Conservation (phyloP, 2,113 vertebrate genomes). For the Calyptommatus sinebrachiatus region DNA sequence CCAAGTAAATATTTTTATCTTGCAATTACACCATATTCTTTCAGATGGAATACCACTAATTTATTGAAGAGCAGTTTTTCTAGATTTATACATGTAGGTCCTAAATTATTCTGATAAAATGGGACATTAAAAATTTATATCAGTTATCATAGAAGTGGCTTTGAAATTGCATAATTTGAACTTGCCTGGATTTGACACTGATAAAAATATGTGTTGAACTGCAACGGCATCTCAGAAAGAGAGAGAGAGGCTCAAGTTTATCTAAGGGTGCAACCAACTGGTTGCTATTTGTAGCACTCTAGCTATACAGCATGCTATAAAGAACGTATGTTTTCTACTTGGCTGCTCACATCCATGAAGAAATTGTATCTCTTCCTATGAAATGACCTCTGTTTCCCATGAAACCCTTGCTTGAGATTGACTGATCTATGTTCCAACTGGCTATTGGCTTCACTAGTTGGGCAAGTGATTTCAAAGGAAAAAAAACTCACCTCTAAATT, state of each 20-base stretch:
- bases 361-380: no score
- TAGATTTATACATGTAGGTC: conserved; percentile 27
- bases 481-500: no score
- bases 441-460: no score
- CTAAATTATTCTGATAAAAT: conserved; percentile 24
- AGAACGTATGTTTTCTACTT: no score
- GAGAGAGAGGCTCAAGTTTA: background rate
- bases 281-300: no score
- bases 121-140: background rate
- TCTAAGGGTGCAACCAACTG: background rate
- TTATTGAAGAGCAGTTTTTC: background rate
- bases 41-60: background rate
- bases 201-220: conserved; percentile 20
- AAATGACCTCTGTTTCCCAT: no score
- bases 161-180: conserved; percentile 29
- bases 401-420: no score
- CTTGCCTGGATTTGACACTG: conserved; percentile 14
- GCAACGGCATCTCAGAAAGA: conserved; percentile 14
- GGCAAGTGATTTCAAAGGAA: no score
- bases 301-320: no score
- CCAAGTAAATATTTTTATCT: background rate
- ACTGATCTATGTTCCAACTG: no score
- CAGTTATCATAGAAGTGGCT: background rate
- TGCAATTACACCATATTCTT: background rate
- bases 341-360: no score